Base-by-base conservation (phyloP, 2,113 vertebrate species). In the Leucosticte australis region DNA sequence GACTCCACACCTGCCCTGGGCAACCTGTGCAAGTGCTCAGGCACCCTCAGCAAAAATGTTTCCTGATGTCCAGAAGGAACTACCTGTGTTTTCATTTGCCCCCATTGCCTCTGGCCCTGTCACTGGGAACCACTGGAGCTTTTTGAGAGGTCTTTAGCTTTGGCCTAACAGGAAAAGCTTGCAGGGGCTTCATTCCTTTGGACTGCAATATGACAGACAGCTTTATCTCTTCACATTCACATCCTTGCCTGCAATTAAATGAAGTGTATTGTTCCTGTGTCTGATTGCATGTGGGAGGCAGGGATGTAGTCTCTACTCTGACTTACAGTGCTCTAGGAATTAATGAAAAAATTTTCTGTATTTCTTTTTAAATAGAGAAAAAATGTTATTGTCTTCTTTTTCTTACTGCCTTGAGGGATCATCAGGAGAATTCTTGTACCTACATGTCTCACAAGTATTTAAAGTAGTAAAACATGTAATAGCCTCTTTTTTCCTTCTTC, bases 361-460 rank as follows among this genome's bases (percentile, higher is more conserved):
- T 23, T 57, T 69, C 53, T 86, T 83, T 77, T 47, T 13, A 20
- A 73, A 89, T 15, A 44, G 23, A 89, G 56, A 55, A 90, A 65
- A 60, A 77, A 5, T 1, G 5, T 56, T 80, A 31, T 44, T 71
- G 21, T 57, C 30, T 93, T 15, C 13, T 67, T 73, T 88, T 81
- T 69, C 37, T 78, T 71, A 56, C 16, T 91, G 56, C 44, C 81
- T 84, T 91, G 41, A 37, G 77, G 20, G 57, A 71, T 75, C 47
- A 53, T 75, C 83, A 75, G 15, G 26, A 92, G 77, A 87, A 89
- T 71, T 56, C 47, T 82, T 84, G 57, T 82, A 94, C 24, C 73
- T 78, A 41, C n/a, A 30, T 30, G 49, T 89, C 74, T 92, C 76
- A 77, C 41, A 71, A 92, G 80, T 92, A 78, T 89, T 93, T 94